Percentiles rank a stretch among this genome's conserved stretches.
Conservation (phyloP, 2,113 vertebrate genomes). For the Oreochromis spilurus region DNA sequence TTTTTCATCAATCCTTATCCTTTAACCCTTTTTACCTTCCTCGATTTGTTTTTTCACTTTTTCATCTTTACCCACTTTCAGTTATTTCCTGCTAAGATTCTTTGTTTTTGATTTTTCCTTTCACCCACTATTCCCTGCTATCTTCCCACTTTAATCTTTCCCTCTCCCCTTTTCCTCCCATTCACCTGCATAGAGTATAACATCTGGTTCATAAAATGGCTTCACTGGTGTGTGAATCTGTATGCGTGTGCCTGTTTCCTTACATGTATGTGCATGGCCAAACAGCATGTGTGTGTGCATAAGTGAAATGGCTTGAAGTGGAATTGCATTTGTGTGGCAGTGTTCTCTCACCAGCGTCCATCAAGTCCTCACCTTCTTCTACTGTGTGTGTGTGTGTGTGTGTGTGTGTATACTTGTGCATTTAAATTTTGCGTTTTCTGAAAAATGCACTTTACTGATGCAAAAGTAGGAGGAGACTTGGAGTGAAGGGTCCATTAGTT, state of each 20-base stretch:
- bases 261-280: background rate
- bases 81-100: background rate
- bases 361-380: background rate
- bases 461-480: background rate
- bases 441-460: constrained; percentile 13
- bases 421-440: background rate
- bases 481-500: constrained; percentile 20
- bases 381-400: background rate
- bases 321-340: background rate
- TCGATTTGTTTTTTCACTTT: background rate
- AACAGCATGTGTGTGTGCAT: background rate
- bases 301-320: background rate
- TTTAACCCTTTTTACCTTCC: background rate
- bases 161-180: background rate
- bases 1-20: background rate
- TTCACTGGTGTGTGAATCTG: background rate
- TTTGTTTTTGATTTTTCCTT: background rate
- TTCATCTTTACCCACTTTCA: background rate
- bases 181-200: background rate
- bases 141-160: background rate
- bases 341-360: background rate
- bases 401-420: background rate
- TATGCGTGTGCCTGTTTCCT: background rate
- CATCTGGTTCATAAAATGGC: background rate
- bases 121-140: background rate